Evolutionary conservation across 2,888 invertebrate species (phyloP).

Genomic region (Acrocyrtus sp.): DNA sequence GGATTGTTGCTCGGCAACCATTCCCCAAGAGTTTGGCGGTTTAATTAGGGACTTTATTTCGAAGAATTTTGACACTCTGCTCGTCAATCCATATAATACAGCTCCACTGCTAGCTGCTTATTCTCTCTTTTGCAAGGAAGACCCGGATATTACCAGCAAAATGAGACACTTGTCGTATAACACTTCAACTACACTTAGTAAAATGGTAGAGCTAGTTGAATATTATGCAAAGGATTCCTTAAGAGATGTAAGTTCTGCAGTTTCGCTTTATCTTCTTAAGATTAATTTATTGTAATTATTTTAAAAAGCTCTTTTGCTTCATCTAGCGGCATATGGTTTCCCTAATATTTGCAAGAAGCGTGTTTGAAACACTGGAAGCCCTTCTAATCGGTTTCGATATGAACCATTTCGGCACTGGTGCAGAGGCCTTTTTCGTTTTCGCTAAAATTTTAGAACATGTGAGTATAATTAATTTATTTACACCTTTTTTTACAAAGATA

Average conservation of each 20-base stretch:
- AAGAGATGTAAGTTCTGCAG: conserved; percentile 54
- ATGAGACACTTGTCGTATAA: conserved; percentile 12
- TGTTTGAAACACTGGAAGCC: conserved; percentile 36
- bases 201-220: conserved; percentile 16
- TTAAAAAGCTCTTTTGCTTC: too few relatives aligned
- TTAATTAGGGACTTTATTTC: conserved; percentile 41
- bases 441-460: conserved; percentile 34
- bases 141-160: conserved; percentile 11
- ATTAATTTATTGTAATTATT: too few relatives aligned
- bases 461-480: conserved; percentile 7
- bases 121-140: conserved; percentile 31
- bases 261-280: too few relatives aligned
- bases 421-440: conserved; percentile 33
- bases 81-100: conserved; percentile 51
- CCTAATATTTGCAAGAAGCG: conserved; percentile 8
- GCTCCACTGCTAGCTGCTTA: conserved; percentile 41
- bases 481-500: background rate
- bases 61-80: conserved; percentile 34
- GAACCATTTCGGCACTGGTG: conserved; percentile 32
- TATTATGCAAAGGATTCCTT: conserved; percentile 28
- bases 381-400: conserved; percentile 27
- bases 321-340: conserved; percentile 23
- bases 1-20: conserved; percentile 43
- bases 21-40: conserved; percentile 13
- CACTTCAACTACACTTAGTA: conserved; percentile 13